Base-by-base conservation (phyloP, 2,888 invertebrate species). In the Platerodrilus igneus region DNA sequence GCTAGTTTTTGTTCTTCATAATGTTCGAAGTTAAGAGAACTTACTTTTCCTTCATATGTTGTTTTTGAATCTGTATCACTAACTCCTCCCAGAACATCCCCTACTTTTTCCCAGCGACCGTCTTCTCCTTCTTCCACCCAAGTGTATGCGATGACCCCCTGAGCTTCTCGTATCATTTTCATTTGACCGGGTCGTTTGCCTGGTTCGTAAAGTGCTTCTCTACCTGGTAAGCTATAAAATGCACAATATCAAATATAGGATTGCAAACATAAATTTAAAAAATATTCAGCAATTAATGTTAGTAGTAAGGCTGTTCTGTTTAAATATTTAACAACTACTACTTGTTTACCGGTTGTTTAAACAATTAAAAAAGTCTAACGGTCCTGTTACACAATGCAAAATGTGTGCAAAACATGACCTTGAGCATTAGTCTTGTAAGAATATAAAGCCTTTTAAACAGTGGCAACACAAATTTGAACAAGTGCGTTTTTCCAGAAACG, bases 131-230 rank as follows among this genome's bases (percentile, higher is more conserved):
- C 35, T 68, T 75, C 41, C 76, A 81, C 87, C 89, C 89, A 90
- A 1, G 76, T 79, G 63, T 92, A 90, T 29, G 87, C 87, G 53
- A 83, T 79, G 0, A 91, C 85, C 35, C 74, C 77, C 1, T 76
- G 73, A 4, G 83, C 83, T 52, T 84, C 82, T 1, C 86, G 76
- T 0, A 95, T 77, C 73, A 95, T 79, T 62, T 83, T 84, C 1
- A 86, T 88, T 64, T 92, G 89, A 0, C 94, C 94, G 38, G 91
- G 86, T 1, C 72, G 71, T 50, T 74, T 77, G 29, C 94, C 94
- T 1, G 88, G 86, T 55, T 81, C 77, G 4, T 79, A 65, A 1
- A 95, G 67, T 0, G 79, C 81, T 63, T 86, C 88, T 0, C 78
- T 78, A 1, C 91, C 92, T 1, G 93, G 89, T 45, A 95, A 70